Conservation (phyloP, 92 coral and sea anemone genomes). For the Phenganax marumi region DNA sequence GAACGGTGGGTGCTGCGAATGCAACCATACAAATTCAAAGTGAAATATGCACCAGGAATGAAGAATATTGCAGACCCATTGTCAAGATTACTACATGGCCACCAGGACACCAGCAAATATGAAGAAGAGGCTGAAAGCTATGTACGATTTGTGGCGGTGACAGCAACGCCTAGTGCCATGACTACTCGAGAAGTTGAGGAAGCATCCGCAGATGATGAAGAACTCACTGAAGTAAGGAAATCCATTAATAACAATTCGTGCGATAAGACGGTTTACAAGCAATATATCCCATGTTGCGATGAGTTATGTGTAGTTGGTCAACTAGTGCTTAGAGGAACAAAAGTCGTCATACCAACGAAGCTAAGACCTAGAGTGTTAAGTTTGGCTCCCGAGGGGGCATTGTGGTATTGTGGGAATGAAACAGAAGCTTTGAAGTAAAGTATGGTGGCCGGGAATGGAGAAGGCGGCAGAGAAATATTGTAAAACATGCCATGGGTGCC, state of each 20-base stretch:
- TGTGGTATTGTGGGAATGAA: slow-evolving; percentile 55
- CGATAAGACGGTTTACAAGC: slow-evolving; percentile 47
- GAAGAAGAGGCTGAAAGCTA: slow-evolving; percentile 12
- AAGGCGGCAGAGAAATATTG: slow-evolving; percentile 46
- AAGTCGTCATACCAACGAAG: slow-evolving; percentile 52
- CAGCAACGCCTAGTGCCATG: slow-evolving; percentile 50
- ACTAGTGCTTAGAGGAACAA: slow-evolving; percentile 50
- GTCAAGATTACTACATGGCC: not conserved
- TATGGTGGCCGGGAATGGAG: slow-evolving; percentile 65
- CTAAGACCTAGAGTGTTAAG: slow-evolving; percentile 36
- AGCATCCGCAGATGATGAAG: slow-evolving; percentile 44
- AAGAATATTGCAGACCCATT: not conserved
- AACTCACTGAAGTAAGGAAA: slow-evolving; percentile 45
- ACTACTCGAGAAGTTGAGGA: slow-evolving; percentile 42
- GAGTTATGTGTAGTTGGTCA: slow-evolving; percentile 54
- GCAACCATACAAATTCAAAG: slow-evolving; percentile 15
- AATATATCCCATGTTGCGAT: slow-evolving; percentile 43
- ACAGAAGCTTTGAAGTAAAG: slow-evolving; percentile 53
- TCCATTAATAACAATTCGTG: slow-evolving; percentile 46
- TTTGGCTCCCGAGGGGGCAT: slow-evolving; percentile 56
- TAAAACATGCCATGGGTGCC: slow-evolving; percentile 46
- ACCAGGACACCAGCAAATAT: not conserved
- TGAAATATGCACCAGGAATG: not conserved
- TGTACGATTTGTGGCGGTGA: slow-evolving; percentile 44
- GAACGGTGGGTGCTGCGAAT: slow-evolving; percentile 1